Evolutionary conservation across 2,113 vertebrate genomes (phyloP).

Genomic region (Noctilio leporinus): DNA sequence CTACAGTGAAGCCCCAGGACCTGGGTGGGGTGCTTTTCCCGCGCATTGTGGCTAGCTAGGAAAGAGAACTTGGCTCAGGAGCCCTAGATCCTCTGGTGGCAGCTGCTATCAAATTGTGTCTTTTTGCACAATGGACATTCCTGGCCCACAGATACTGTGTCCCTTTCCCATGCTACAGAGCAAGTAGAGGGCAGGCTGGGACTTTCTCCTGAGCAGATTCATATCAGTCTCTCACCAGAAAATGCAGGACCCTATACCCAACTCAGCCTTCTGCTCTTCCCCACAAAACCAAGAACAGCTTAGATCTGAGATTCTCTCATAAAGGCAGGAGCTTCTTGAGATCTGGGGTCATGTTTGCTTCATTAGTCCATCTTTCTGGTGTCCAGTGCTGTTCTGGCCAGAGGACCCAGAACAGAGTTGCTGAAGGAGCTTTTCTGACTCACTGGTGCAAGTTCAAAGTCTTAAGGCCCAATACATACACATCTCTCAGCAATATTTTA

Average conservation of each 20-base stretch:
- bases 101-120: neutral
- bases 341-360: neutral
- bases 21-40: neutral
- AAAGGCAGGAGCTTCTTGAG: neutral
- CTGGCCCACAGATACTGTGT: neutral
- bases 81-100: neutral
- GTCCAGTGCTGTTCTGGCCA: neutral
- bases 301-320: neutral
- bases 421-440: neutral
- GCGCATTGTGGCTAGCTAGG: fast-evolving
- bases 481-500: neutral
- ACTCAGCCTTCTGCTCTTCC: neutral
- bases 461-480: neutral
- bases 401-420: neutral
- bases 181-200: fast-evolving
- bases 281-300: neutral
- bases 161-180: neutral
- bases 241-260: neutral
- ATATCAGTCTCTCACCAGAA: neutral
- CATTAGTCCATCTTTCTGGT: neutral
- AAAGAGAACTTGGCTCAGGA: no score
- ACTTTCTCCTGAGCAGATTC: neutral
- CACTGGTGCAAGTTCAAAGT: neutral
- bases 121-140: neutral
- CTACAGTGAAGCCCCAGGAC: no score